Base-by-base conservation (phyloP, 2,888 invertebrate species). In the Cephalotes varians region DNA sequence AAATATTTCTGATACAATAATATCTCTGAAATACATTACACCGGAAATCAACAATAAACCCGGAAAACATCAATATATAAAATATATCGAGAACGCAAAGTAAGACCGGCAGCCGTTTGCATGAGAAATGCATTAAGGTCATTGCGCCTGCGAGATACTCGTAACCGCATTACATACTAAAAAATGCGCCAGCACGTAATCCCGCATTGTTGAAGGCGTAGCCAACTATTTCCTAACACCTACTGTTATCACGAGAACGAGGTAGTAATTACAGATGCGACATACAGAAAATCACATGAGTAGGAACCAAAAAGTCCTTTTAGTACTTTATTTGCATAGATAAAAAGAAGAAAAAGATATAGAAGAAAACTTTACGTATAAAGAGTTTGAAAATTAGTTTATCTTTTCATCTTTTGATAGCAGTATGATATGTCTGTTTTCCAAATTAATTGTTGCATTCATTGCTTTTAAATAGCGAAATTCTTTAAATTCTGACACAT, bases 61-160 rank as follows among this genome's bases (percentile, higher is more conserved):
- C 1, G 28, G 51, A 40, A 25, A 60, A 28, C n/a, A 40, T 73
- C 80, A 47, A 77, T 77, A n/a, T n/a, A n/a, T n/a, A n/a, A n/a
- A n/a, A n/a, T n/a, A n/a, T n/a, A 67, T 77, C 34, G 56, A 79
- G 47, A 58, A 69, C 34, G 69, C 25, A 56, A 81, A 65, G 49
- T 81, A 74, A 74, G 25, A 62, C 21, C 74, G 47, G n/a, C 18
- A 28, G 81, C 80, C 77, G 47, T 87, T 85, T 81, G 85, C 87
- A 84, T 83, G 60, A 69, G 49, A 79, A 82, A 76, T 82, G 81
- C 84, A 86, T 86, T 83, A 82, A 84, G 82, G 87, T 80, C 87
- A 60, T 54, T 69, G 84, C 76, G 80, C 40, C 73, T 76, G 82
- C 56, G 10, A 56, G 47, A 58, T 47, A 81, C 69, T 87, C 82